phyloP scores from a whole-genome alignment of 2,888 invertebrate genomes.

The Hirtodrosophila confusa region DNA sequence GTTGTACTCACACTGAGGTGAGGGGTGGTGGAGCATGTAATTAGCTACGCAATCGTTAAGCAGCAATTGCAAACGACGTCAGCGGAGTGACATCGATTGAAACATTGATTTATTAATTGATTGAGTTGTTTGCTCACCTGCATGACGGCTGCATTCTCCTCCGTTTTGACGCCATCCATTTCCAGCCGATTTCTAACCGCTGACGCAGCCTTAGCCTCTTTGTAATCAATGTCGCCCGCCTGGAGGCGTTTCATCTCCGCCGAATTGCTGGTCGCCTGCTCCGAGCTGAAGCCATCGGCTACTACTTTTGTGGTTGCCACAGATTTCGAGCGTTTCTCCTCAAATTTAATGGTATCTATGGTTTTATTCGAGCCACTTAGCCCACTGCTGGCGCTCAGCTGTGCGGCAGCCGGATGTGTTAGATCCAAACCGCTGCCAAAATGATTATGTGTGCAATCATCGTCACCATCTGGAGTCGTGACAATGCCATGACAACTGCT shows the following conservation, averaged over 20 bases:
- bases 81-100: background rate
- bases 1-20: no score
- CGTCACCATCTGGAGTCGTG: constrained; percentile 91
- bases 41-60: constrained; percentile 25
- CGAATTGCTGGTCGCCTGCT: constrained; percentile 88
- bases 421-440: constrained; percentile 75
- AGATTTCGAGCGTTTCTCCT: constrained; percentile 92
- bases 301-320: constrained; percentile 91
- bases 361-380: constrained; percentile 82
- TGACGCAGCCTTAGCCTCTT: constrained; percentile 91
- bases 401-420: constrained; percentile 82
- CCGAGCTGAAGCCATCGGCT: constrained; percentile 92
- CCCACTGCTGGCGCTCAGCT: constrained; percentile 82
- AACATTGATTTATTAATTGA: no score
- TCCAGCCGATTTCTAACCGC: constrained; percentile 92
- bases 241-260: constrained; percentile 90
- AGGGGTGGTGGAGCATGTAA: constrained; percentile 32
- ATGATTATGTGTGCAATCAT: constrained; percentile 85
- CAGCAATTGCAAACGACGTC: no score
- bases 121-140: constrained; percentile 86
- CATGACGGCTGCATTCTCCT: constrained; percentile 92
- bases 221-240: constrained; percentile 92
- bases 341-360: constrained; percentile 90
- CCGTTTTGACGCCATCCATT: constrained; percentile 93
- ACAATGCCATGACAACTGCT: constrained; percentile 86